Base-by-base conservation (phyloP, 2,797 vertebrate species). In the Balearica regulorum region DNA sequence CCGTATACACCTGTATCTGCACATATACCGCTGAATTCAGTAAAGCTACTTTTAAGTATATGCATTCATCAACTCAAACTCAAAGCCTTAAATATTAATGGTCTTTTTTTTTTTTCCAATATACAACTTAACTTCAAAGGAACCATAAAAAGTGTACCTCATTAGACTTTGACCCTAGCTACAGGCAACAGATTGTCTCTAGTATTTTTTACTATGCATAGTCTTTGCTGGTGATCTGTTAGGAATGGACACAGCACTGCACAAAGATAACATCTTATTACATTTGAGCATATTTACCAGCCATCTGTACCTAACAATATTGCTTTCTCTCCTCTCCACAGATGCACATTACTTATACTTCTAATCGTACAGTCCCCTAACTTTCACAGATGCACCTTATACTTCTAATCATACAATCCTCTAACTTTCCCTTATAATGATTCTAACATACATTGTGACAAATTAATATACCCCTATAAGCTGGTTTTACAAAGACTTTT, bases 131-230 rank as follows among this genome's bases (percentile, higher is more conserved):
- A 80, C 66, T 94, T 82, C 71, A 95, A 77, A 69, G 65, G 71
- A 94, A 35, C 49, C 46, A 77, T 92, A 72, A 60, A 46, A 73
- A 70, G 17, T 28, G 21, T 41, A 93, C 46, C 75, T 83, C 54
- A 39, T 75, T 71, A 95, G 95, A 96, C 96, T 96, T 95, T 95
- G 96, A 95, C 95, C 95, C 78, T 93, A 93, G 90, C 68, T 89
- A 89, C 94, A 92, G 75, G 78, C 24, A 39, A 90, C 96, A 96
- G 94, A 90, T 92, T 96, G 92, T 65, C 69, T 85, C 83, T 51
- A 66, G 41, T 68, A 68, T 54, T 82, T 92, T 95, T 90, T 73
- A 87, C 90, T 89, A 81, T 92, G 91, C 92, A 55, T 77, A 55
- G 76, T 48, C 90, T 83, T 90, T 71, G 49, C 43, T 95, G 78